Evolutionary conservation across 2,797 vertebrate genomes (phyloP), one percentile per base, ranked within the genome.

Genomic region (Hozukius guyotensis): DNA sequence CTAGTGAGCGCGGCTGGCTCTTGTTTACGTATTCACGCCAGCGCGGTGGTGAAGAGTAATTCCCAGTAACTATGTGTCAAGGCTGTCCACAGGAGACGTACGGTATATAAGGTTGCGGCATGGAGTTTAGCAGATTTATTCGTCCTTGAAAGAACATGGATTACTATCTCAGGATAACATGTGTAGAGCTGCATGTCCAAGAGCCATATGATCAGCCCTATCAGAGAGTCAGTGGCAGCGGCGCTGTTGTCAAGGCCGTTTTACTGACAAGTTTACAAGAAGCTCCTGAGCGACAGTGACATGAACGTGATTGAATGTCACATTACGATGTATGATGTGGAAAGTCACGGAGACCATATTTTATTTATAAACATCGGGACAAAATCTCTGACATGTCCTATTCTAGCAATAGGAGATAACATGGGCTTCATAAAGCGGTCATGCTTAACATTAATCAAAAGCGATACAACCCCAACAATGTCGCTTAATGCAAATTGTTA

Each of bases 141-240:
- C 59, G 82, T 75, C 92, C 91, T 92, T 93, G 92, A 92, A 94
- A 94, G 82, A 93, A 88, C 84, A 88, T 72, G 90, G 84, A 61
- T 59, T 81, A 59, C 87, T 92, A 91, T 90, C 81, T 86, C 78
- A 59, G 80, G 85, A 88, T n/a, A 90, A 90, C 88, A 88, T 46
- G 81, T 91, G 89, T 88, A 89, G 71, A 81, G 71, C 86, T 85
- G 78, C 69, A 80, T 84, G 87, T 85, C 79, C 83, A 84, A 87
- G 78, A 78, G 86, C 85, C 81, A 75, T 82, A 78, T 85, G 82
- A 92, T 90, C 89, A 88, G 85, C 89, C 75, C 73, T n/a, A 82
- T 86, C 89, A 90, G 78, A 84, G 89, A 88, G 83, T 52, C 87
- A 42, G 88, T 57, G 87, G 82, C 80, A 78, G 87, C 18, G 10